Base-by-base conservation (phyloP, 2,888 invertebrate species). In the Spicauda simplicius region DNA sequence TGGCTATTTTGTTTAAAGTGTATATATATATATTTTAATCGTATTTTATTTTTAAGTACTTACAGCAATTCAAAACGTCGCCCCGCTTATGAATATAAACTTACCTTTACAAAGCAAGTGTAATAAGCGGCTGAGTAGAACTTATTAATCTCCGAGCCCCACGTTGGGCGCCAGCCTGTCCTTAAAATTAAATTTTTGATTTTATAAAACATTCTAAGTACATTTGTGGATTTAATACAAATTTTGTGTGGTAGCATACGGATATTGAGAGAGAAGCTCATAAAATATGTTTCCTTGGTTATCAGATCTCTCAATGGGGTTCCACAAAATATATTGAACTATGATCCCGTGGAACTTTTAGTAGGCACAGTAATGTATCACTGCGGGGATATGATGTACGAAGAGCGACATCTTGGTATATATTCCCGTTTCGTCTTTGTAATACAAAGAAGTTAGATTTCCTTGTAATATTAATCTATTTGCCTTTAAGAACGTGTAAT, bases 81-180 rank as follows among this genome's bases (percentile, higher is more conserved):
- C 48, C 20, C 58, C 45, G 25, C 48, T 48, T 11, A 48, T 59
- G 14, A 48, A 2, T 48, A 25, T 16, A 59, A 16, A 8, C 30
- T 50, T 50, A 12, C 50, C 48, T 30, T 50, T 30, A 59, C 48
- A 30, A 71, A 75, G 74, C 76, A 75, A 76, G 71, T 76, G 73
- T 80, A 79, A 83, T 84, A 80, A 80, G 77, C 72, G 72, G 68
- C 68, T 76, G 73, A 77, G 74, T 70, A 77, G 72, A 74, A 78
- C 77, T 33, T 78, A 84, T 82, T 82, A 82, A 84, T 78, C 75
- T 78, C 73, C 69, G 73, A 30, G 84, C 65, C 81, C 84, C 85
- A 79, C 69, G 80, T 78, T 83, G 88, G 84, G 85, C 83, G 86
- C 86, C 87, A 88, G 72, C 70, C 71, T 71, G 74, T 64, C 71